Evolutionary conservation across 2,888 invertebrate genomes (phyloP).

Genomic region (Rotaria sp.): DNA sequence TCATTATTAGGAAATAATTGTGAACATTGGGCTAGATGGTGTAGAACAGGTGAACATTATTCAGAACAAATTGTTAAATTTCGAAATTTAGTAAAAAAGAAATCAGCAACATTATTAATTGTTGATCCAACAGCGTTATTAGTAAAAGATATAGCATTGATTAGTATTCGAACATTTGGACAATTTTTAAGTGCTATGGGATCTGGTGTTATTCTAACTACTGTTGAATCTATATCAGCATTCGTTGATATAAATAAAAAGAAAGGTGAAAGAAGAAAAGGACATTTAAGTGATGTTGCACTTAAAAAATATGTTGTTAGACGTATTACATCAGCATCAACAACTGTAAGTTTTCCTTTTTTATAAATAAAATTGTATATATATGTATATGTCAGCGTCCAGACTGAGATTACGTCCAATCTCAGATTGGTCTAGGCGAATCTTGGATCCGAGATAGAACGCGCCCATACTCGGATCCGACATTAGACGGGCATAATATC

Average conservation of each 20-base stretch:
- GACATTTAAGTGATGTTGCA: slow-evolving; percentile 13
- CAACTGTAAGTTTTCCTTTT: background rate
- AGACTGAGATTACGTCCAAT: too few species aligned
- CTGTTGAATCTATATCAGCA: background rate
- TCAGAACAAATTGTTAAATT: slow-evolving; percentile 16
- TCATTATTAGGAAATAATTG: slow-evolving; percentile 52
- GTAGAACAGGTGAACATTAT: slow-evolving; percentile 47
- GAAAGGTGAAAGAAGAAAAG: background rate
- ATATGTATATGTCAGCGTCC: too few species aligned
- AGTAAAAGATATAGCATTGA: background rate
- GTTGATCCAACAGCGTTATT: background rate
- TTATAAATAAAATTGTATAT: background rate
- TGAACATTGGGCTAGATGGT: slow-evolving; percentile 53
- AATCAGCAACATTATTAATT: slow-evolving; percentile 22
- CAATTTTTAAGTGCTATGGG: background rate
- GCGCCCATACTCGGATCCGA: too few species aligned
- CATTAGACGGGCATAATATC: too few species aligned
- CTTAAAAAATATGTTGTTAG: slow-evolving; percentile 19
- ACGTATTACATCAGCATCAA: background rate
- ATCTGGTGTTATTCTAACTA: background rate
- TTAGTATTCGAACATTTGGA: background rate
- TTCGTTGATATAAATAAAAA: slow-evolving; percentile 7
- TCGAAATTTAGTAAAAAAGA: background rate
- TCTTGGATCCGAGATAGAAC: too few species aligned
- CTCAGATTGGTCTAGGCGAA: too few species aligned